Conservation (phyloP, 2,888 invertebrate species). For the Pachydiplax longipennis region DNA sequence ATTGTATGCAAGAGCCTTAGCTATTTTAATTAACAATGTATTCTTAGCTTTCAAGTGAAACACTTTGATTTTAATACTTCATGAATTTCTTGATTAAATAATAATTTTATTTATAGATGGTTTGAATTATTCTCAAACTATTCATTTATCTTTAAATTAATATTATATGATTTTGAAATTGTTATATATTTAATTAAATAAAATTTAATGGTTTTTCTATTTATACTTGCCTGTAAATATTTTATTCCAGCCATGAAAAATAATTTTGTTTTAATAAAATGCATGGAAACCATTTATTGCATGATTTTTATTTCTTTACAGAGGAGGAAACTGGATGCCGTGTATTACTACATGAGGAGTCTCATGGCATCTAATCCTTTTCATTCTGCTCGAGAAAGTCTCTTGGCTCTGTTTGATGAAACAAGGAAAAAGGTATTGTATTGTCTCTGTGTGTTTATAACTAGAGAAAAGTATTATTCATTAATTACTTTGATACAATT, state of each 20-base stretch:
- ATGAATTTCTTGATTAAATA: no score
- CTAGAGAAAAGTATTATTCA: background rate
- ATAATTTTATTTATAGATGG: no score
- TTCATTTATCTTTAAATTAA: no score
- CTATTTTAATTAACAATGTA: no score
- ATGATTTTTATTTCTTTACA: slow-evolving; percentile 61
- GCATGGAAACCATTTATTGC: background rate
- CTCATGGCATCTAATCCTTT: slow-evolving; percentile 93
- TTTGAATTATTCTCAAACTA: no score
- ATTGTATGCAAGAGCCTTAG: no score
- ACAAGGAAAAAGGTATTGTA: slow-evolving; percentile 81
- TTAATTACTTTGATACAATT: no score
- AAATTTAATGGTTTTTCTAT: no score
- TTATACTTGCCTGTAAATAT: background rate
- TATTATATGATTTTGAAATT: no score
- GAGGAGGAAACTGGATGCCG: slow-evolving; percentile 94
- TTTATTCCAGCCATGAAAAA: background rate
- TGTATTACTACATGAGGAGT: slow-evolving; percentile 95
- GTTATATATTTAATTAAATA: no score
- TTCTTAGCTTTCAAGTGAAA: no score
- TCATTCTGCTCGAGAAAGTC: slow-evolving; percentile 88
- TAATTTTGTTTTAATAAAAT: slow-evolving; percentile 38
- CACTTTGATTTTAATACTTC: no score
- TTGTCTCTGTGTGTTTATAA: background rate
- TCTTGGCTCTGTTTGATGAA: slow-evolving; percentile 89